phyloP scores from a whole-genome alignment of 2,888 invertebrate genomes.

The Linnaemya vulpina region DNA sequence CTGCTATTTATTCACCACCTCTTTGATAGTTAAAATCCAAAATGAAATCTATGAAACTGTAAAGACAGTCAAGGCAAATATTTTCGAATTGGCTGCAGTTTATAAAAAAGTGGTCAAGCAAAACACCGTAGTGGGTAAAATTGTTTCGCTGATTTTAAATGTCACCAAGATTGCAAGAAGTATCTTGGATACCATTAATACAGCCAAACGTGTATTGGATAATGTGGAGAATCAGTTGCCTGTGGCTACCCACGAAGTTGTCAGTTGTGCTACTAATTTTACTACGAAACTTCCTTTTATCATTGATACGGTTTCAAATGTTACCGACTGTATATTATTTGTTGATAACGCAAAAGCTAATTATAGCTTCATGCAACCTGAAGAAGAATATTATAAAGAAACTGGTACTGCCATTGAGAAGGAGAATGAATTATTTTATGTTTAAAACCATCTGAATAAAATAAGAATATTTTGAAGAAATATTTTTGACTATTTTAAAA shows the following conservation, averaged over 20 bases:
- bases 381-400: constrained; percentile 58
- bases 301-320: constrained; percentile 75
- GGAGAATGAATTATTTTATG: background rate
- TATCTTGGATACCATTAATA: constrained; percentile 74
- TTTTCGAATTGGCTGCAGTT: constrained; percentile 75
- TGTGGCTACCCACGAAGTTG: constrained; percentile 70
- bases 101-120: constrained; percentile 78
- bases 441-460: too few relatives aligned
- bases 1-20: constrained; percentile 76
- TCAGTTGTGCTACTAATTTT: constrained; percentile 74
- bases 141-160: constrained; percentile 76
- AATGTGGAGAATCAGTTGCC: constrained; percentile 75
- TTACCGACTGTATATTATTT: constrained; percentile 76
- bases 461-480: too few relatives aligned
- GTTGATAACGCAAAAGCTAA: constrained; percentile 73
- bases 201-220: constrained; percentile 75
- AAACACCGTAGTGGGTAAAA: constrained; percentile 77
- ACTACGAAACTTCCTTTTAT: constrained; percentile 75
- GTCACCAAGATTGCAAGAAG: constrained; percentile 74
- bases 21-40: constrained; percentile 74
- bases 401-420: background rate
- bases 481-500: too few relatives aligned
- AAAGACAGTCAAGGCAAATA: constrained; percentile 74
- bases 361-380: constrained; percentile 77
- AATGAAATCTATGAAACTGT: constrained; percentile 76